phyloP scores from a whole-genome alignment of 1,140 invertebrate genomes.

The Parapsyche elsis region DNA sequence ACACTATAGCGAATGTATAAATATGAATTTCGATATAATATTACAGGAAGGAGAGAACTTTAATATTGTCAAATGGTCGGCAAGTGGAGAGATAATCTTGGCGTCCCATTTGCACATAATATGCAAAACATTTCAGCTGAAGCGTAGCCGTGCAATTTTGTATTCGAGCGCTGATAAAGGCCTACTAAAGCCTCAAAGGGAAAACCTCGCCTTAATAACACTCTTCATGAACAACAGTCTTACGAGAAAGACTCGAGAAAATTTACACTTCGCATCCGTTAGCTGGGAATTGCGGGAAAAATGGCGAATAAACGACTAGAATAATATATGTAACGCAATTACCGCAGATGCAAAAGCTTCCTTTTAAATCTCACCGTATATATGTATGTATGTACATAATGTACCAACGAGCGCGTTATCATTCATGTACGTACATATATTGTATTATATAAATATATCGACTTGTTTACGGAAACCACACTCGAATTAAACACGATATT shows the following conservation, averaged over 20 bases:
- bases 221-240: conserved; percentile 15
- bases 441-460: background rate
- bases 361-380: background rate
- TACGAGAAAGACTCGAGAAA: background rate
- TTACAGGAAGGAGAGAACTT: background rate
- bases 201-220: conserved; percentile 28
- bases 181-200: conserved; percentile 24
- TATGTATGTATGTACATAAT: no score
- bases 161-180: conserved; percentile 31
- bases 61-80: conserved; percentile 14
- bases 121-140: conserved; percentile 4
- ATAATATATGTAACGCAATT: conserved; percentile 13
- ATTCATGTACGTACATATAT: no score
- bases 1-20: no score
- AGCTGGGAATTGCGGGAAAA: background rate
- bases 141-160: conserved; percentile 19
- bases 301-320: background rate
- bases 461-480: background rate
- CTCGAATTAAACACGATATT: background rate
- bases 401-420: no score
- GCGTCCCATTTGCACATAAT: conserved; percentile 46
- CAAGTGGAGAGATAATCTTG: conserved; percentile 27
- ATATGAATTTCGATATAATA: no score
- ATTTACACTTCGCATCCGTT: conserved; percentile 1
- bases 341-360: conserved; percentile 3